Base-by-base conservation (phyloP, 2,797 vertebrate species). In the Buceros bicornis region DNA sequence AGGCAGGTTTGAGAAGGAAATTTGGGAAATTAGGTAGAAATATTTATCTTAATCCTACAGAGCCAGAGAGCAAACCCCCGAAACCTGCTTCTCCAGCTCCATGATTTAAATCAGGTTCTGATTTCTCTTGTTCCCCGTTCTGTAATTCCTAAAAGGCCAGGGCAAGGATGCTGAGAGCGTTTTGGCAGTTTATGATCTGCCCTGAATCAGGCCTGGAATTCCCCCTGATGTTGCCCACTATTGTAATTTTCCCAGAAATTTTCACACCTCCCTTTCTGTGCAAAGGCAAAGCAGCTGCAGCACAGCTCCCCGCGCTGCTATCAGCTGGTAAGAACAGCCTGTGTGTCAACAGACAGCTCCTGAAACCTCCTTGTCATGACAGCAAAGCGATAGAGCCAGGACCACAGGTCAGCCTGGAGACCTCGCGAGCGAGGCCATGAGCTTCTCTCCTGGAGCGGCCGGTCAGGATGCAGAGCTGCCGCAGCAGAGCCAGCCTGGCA, bases 281-380 rank as follows among this genome's bases (percentile, higher is more conserved):
- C 74, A 93, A 96, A 94, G 56, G 22, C 67, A 74, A 78, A 86
- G 21, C 82, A 93, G 43, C 72, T 86, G 82, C 53, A 14, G 10
- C 67, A 25, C 11, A n/a, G 10, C 35, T 83, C 10, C 31, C 5
- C 0, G 0, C 14, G 64, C 70, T 69, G 53, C 28, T 45, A 48
- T 47, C 57, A 64, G 45, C 61, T 84, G 57, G 33, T 69, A 80
- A 87, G 67, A 87, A 77, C 6, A 56, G 3, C 47, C 48, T 33
- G 17, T 43, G 28, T 25, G 24, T 50, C 65, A 57, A 22, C 7
- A 88, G 24, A 45, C 24, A 81, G 35, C 14, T 83, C 50, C 76
- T 58, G 61, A 78, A 85, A 58, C 20, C 21, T 72, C 22, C 58
- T 86, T 86, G 35, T 62, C 40, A 50, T 10, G 35, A 45, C 50